Percentiles rank a stretch among this genome's conserved stretches.
Conservation (phyloP, 2,113 vertebrate genomes). For the Dicaeum eximium region DNA sequence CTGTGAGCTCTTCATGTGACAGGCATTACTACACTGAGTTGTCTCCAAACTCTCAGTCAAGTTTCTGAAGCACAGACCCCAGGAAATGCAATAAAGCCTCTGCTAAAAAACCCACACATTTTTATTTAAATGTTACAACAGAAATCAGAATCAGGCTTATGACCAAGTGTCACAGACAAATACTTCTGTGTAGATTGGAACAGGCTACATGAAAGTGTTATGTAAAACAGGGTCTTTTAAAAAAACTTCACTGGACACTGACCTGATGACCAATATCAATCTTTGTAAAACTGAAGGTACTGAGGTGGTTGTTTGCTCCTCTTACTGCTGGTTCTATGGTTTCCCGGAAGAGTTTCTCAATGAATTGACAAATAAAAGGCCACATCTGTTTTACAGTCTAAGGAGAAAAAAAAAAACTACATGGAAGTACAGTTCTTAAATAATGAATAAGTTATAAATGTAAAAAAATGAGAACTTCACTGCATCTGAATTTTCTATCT, state of each 20-base stretch:
- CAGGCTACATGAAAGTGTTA: neutral
- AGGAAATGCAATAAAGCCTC: neutral
- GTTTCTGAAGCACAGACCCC: neutral
- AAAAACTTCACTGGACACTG: neutral
- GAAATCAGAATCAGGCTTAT: neutral
- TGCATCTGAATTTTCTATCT: neutral
- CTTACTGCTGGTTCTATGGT: slow-evolving; percentile 93
- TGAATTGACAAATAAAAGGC: slow-evolving; percentile 96
- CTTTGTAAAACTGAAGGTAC: slow-evolving; percentile 92
- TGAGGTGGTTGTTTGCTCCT: slow-evolving; percentile 87
- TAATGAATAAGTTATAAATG: neutral
- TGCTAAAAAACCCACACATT: neutral
- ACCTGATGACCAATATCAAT: slow-evolving; percentile 95
- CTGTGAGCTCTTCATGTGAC: neutral
- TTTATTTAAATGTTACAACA: neutral
- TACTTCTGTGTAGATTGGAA: neutral
- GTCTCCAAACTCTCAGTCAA: neutral
- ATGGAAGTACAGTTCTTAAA: neutral
- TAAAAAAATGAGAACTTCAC: neutral
- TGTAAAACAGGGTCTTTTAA: neutral
- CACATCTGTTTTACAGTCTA: slow-evolving; percentile 98
- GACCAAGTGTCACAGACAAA: neutral
- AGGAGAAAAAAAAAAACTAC: neutral
- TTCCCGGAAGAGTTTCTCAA: slow-evolving; percentile 93
- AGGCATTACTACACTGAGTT: neutral